Evolutionary conservation across 2,797 vertebrate genomes (phyloP), one percentile per base, ranked within the genome.

Genomic region (Echeneis naucrates): DNA sequence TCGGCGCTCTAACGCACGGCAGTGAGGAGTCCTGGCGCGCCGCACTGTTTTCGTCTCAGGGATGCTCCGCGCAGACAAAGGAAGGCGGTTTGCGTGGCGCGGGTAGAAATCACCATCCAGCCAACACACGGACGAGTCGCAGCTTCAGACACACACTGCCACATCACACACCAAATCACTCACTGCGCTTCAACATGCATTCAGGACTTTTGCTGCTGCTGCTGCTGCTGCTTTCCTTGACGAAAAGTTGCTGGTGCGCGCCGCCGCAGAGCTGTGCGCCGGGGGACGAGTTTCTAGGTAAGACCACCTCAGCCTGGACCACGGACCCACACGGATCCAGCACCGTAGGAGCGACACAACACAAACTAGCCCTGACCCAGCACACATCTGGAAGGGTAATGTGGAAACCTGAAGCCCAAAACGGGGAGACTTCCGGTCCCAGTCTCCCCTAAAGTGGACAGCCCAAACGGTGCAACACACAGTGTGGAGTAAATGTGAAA

Each of bases 241-340:
- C 75, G 1, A 72, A 68, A 40, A 82, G 89, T 30, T 87, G 90
- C 13, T 77, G 88, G 82, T 56, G 87, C 88, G 87, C 79, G 11
- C 92, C 93, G 1, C 94, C 92, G 8, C 88, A 66, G 82, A 95
- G 50, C 4, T 93, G 97, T 60, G 69, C 90, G 14, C 93, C 91
- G 0, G 91, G 82, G 76, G 92, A 95, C 80, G 91, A 92, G 67
- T 54, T 87, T 51, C 77, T 93, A 35, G 98, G 98, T 99, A 96
- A 97, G 82, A 53, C 60, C 63, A 21, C 9, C 40, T 51, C 7
- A 53, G 3, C n/a, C 30, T 60, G 0, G 30, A 24, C 32, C 24
- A 5, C 33, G 2, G 35, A 10, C 10, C 44, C 17, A 11, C 1
- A 19, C n/a, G n/a, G n/a, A n/a, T n/a, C n/a, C n/a, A n/a, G n/a